Conservation (phyloP, 2,797 vertebrate genomes). For the Gephyroberyx darwinii region DNA sequence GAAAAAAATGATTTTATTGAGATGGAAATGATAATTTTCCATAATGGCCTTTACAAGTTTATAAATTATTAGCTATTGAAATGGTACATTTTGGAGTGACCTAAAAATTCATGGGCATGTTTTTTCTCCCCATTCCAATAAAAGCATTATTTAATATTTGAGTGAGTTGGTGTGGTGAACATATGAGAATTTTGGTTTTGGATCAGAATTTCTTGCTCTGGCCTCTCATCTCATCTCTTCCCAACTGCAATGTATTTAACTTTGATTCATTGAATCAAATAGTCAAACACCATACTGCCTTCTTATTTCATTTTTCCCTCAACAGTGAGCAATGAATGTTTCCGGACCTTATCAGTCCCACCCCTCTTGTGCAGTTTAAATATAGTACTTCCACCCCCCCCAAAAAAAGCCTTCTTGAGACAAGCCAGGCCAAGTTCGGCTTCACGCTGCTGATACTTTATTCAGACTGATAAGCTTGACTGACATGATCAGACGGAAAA, state of each 20-base stretch:
- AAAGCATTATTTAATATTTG: background rate
- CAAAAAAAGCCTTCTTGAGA: too few species aligned
- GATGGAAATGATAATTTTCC: background rate
- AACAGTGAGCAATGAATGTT: constrained; percentile 4
- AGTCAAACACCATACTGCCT: background rate
- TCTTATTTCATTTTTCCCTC: constrained; percentile 15
- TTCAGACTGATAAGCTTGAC: background rate
- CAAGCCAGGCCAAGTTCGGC: too few species aligned
- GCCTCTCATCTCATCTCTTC: background rate
- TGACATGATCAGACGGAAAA: background rate
- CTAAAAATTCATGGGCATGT: background rate
- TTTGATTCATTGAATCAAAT: background rate
- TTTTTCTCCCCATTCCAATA: too few species aligned
- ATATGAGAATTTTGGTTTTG: background rate
- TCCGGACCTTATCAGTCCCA: background rate
- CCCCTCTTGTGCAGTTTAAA: constrained; percentile 9
- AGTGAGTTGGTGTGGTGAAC: background rate
- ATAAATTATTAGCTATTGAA: background rate
- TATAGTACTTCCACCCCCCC: background rate
- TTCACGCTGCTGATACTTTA: too few species aligned
- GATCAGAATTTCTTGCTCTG: background rate
- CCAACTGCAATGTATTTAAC: background rate
- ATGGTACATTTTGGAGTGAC: background rate
- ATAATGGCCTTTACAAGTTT: too few species aligned
- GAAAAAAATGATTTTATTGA: too few species aligned